Evolutionary conservation across 2,888 invertebrate species (phyloP).

Genomic region (Ormyrus rosae): DNA sequence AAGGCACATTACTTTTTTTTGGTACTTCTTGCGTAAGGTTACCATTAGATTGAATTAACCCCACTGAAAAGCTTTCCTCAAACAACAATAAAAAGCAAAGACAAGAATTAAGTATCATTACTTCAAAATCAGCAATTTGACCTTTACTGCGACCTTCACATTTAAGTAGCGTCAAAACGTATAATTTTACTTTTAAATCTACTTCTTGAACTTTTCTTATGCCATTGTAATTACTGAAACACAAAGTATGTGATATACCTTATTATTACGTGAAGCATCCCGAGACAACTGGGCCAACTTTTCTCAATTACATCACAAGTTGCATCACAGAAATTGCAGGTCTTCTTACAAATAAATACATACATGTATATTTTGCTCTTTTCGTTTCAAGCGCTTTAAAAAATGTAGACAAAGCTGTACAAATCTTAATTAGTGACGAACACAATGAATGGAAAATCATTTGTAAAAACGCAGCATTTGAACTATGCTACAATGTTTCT

Average conservation of each 20-base stretch:
- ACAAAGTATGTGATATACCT: not conserved
- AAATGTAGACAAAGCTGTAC: too few species aligned
- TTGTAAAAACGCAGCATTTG: too few species aligned
- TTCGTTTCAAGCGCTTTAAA: too few species aligned
- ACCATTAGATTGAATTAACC: not conserved
- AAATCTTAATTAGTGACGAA: too few species aligned
- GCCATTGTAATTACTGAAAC: not conserved
- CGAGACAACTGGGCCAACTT: not conserved
- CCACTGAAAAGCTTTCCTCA: conserved; percentile 1
- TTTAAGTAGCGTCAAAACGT: not conserved
- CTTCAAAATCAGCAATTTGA: conserved; percentile 15
- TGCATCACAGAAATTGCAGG: too few species aligned
- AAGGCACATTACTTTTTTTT: not conserved
- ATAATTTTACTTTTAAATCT: conserved; percentile 9
- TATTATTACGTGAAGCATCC: not conserved
- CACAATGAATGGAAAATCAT: too few species aligned
- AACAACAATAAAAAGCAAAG: not conserved
- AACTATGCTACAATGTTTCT: too few species aligned
- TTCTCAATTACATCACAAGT: not conserved
- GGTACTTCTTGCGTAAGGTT: conserved; percentile 10
- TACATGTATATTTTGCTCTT: too few species aligned
- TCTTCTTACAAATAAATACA: too few species aligned
- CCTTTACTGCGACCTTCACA: conserved; percentile 34
- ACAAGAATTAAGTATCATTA: conserved; percentile 15
- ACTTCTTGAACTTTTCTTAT: not conserved